phyloP scores from a whole-genome alignment of 2,888 invertebrate genomes.

The Dasysyrphus albostriatus region DNA sequence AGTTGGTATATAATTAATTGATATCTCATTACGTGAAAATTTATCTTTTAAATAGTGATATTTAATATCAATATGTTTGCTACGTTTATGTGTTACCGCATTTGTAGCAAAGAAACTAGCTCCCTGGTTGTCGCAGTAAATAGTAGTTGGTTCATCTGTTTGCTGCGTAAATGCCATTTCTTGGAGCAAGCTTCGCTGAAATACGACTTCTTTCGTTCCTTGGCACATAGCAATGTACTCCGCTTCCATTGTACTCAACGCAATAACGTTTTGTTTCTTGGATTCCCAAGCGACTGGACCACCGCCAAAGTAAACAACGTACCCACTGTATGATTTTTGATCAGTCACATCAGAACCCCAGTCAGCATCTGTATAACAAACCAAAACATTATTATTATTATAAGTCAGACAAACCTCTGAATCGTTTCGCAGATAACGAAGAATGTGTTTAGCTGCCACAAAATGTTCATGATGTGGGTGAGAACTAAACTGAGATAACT shows the following conservation, averaged over 20 bases:
- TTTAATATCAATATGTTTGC: not conserved
- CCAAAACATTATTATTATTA: constrained; percentile 27
- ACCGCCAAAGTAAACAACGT: too few relatives aligned
- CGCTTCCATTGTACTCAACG: too few relatives aligned
- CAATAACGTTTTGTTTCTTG: too few relatives aligned
- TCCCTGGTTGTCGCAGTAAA: not conserved
- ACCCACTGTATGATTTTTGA: too few relatives aligned
- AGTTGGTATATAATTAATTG: not conserved
- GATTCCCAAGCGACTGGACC: too few relatives aligned
- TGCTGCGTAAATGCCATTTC: not conserved
- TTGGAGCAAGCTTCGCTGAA: too few relatives aligned
- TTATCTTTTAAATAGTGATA: not conserved
- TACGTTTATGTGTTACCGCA: not conserved
- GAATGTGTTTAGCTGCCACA: constrained; percentile 64
- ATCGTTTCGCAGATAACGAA: constrained; percentile 59
- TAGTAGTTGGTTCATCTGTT: not conserved
- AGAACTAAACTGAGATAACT: not conserved
- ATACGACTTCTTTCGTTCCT: too few relatives aligned
- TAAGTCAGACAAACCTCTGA: constrained; percentile 31
- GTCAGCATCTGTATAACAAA: constrained; percentile 74
- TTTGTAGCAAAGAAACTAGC: not conserved
- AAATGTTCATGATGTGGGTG: constrained; percentile 73
- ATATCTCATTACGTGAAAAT: not conserved
- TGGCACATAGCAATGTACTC: too few relatives aligned
- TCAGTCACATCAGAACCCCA: not conserved